Evolutionary conservation across 2,888 invertebrate genomes (phyloP).

Genomic region (Sphaerophoria taeniata): DNA sequence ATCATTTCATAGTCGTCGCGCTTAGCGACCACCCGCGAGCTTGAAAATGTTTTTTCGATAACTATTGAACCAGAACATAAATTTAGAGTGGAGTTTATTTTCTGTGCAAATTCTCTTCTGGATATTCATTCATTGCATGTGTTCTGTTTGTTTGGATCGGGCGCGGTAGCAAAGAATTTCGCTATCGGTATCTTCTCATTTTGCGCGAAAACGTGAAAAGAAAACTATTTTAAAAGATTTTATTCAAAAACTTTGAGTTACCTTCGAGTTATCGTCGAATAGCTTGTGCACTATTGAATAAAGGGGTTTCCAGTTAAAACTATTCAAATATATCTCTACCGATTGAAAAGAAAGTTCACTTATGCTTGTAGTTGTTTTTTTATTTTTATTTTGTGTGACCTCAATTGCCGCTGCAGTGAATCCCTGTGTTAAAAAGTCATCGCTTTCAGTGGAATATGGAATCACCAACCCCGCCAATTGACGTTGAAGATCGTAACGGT

Average conservation of each 20-base stretch:
- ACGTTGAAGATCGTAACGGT: constrained; percentile 84
- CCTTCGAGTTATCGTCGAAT: constrained; percentile 34
- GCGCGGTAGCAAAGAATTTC: neutral
- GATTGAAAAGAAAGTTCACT: constrained; percentile 41
- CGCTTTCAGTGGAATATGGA: constrained; percentile 78
- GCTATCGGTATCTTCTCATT: neutral
- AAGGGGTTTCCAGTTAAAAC: neutral
- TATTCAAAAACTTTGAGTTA: constrained; percentile 11
- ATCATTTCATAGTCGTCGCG: constrained; percentile 16
- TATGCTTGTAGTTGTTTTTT: constrained; percentile 45
- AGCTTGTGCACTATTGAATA: neutral
- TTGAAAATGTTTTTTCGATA: constrained; percentile 67
- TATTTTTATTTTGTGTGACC: constrained; percentile 52
- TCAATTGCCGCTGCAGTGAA: constrained; percentile 50
- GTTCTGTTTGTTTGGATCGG: constrained; percentile 45
- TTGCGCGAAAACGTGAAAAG: neutral
- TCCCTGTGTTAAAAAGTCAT: constrained; percentile 47
- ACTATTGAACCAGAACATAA: constrained; percentile 62
- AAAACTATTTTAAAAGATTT: neutral
- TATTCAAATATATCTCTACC: constrained; percentile 40
- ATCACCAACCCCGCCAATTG: constrained; percentile 82
- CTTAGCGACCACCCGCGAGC: constrained; percentile 39
- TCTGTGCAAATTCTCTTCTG: constrained; percentile 17
- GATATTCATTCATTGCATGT: constrained; percentile 39
- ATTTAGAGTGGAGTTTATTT: neutral